These are phyloP conservation scores for Magallana gigas DNA, from an alignment of 1,140 invertebrate species.

Conservation along the genomic window DNA sequence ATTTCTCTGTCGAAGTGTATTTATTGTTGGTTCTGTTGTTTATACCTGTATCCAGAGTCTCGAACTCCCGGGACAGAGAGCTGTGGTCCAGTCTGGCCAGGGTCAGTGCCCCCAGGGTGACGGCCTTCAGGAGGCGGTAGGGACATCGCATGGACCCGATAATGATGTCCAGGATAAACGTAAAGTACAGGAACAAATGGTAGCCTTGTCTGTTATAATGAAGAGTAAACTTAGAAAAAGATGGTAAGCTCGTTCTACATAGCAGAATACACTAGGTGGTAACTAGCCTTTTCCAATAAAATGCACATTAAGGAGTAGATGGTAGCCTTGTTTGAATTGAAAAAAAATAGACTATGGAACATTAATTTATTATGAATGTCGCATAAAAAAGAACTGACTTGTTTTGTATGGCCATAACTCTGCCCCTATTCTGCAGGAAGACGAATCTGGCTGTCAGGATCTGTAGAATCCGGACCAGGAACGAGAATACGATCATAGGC, in stretches of 20 bases:
- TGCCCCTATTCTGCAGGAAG: slow-evolving; percentile 33
- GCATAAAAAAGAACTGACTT: not conserved
- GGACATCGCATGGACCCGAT: slow-evolving; percentile 30
- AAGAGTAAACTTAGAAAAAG: no score
- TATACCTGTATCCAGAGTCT: slow-evolving; percentile 19
- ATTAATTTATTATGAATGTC: no score
- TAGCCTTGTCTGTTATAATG: not conserved
- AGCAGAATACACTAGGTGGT: no score
- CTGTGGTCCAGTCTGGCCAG: slow-evolving; percentile 38
- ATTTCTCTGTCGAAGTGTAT: no score
- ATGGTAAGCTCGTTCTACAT: no score
- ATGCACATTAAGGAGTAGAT: not conserved
- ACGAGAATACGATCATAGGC: slow-evolving; percentile 25
- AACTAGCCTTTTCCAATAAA: not conserved
- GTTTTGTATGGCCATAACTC: slow-evolving; percentile 3
- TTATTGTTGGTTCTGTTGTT: no score
- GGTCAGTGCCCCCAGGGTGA: slow-evolving; percentile 15
- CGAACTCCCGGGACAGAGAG: slow-evolving; percentile 34
- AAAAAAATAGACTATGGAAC: not conserved
- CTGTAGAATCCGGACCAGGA: slow-evolving; percentile 19
- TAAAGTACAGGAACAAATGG: slow-evolving; percentile 41
- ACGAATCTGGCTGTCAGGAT: slow-evolving; percentile 11
- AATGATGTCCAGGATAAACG: slow-evolving; percentile 27
- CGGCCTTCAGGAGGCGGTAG: slow-evolving; percentile 15
- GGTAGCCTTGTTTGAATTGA: not conserved